A percentile compares a stretch with the other conserved stretches of the same genome.
Conservation (phyloP, 1,140 invertebrate genomes). For the Zaprionus tsacasi region DNA sequence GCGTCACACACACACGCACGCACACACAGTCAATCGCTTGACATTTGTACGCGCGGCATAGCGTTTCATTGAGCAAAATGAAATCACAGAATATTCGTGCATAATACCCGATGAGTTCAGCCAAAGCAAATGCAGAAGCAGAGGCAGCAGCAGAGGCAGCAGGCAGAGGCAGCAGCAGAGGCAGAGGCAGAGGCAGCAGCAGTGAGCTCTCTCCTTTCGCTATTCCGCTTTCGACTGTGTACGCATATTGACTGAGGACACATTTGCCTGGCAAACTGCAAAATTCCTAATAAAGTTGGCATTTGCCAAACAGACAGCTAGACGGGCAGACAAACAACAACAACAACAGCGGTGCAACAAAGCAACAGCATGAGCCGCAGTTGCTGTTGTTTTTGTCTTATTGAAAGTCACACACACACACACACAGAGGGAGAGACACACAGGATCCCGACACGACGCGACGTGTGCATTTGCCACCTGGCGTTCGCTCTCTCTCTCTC, state of each 20-base stretch:
- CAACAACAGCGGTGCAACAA: conserved; percentile 22
- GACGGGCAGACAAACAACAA: conserved; percentile 64
- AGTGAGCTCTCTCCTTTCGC: conserved; percentile 20
- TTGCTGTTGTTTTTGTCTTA: conserved; percentile 31
- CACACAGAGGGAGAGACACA: background rate
- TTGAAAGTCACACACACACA: conserved; percentile 49
- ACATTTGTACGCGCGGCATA: conserved; percentile 22
- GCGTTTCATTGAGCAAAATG: conserved; percentile 49
- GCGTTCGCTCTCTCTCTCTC: background rate
- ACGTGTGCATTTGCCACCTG: conserved; percentile 47
- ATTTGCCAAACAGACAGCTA: conserved; percentile 75
- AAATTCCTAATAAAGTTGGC: conserved; percentile 78
- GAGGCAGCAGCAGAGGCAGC: background rate
- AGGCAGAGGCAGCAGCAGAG: conserved; percentile 2
- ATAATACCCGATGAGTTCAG: conserved; percentile 32
- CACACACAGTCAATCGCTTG: conserved; percentile 11
- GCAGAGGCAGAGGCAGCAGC: conserved; percentile 20
- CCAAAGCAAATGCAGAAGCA: conserved; percentile 12
- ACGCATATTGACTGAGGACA: conserved; percentile 21
- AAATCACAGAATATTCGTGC: conserved; percentile 37
- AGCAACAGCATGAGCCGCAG: conserved; percentile 31
- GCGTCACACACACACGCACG: conserved; percentile 5
- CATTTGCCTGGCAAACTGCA: conserved; percentile 44
- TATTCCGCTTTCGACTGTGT: conserved; percentile 37
- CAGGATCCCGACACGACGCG: background rate